These are phyloP conservation scores for Cladorhizidae sp. DNA, from an alignment of 37 sponge, comb jelly and placozoan species.

Conservation along the genomic window DNA sequence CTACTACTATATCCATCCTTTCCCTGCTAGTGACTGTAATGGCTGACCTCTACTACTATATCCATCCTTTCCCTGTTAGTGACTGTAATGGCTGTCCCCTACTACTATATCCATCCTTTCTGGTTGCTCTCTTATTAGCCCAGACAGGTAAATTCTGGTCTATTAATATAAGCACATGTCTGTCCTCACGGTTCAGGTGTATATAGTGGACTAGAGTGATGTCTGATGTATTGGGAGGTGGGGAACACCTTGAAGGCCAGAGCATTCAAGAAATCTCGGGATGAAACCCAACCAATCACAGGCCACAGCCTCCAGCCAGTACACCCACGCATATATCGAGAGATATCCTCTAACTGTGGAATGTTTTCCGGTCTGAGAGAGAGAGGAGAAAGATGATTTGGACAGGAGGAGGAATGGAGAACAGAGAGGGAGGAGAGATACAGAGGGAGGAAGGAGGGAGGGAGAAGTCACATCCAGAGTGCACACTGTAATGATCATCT, in stretches of 20 bases:
- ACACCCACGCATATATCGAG: constrained; percentile 67
- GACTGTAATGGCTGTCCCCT: too few species aligned
- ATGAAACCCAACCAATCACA: constrained; percentile 89
- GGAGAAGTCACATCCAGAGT: too few species aligned
- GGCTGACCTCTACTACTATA: too few species aligned
- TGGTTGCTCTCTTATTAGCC: too few species aligned
- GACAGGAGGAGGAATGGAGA: not conserved
- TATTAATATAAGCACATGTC: not conserved
- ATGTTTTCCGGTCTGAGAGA: constrained; percentile 61
- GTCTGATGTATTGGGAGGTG: constrained; percentile 96
- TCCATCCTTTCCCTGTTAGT: too few species aligned
- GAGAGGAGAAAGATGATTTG: too few species aligned
- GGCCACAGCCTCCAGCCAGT: constrained; percentile 94
- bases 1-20: too few species aligned
- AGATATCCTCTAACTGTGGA: constrained; percentile 94
- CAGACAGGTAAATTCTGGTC: too few species aligned
- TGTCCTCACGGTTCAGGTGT: constrained; percentile 91
- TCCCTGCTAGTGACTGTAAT: too few species aligned
- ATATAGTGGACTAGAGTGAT: constrained; percentile 92
- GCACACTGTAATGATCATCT: too few species aligned
- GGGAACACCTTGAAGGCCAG: constrained; percentile 98
- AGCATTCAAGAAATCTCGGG: constrained; percentile 94
- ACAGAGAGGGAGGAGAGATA: not conserved
- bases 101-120: too few species aligned
- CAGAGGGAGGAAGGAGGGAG: too few species aligned